A percentile compares a stretch with the other conserved stretches of the same genome.
These are phyloP conservation scores for Mus minutoides DNA, from an alignment of 2,797 vertebrate genomes.

Conservation along the genomic window DNA sequence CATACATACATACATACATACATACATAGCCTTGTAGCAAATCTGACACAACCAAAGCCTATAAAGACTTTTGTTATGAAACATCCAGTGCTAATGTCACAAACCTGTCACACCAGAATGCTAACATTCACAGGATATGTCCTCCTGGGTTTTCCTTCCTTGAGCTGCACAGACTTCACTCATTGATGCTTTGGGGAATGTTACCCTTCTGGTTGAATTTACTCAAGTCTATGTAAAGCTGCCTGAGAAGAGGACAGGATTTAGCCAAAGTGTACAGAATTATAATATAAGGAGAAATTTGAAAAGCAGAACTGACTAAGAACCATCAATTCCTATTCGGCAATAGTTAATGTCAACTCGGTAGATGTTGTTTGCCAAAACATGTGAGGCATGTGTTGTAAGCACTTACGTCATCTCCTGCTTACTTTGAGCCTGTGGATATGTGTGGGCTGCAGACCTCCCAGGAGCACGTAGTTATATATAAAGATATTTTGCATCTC, in stretches of 20 bases:
- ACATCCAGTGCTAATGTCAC: background rate
- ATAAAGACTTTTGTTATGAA: background rate
- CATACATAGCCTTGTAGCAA: background rate
- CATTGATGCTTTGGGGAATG: background rate
- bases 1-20: no score
- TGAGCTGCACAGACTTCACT: background rate
- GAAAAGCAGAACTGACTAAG: background rate
- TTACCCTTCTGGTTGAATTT: background rate
- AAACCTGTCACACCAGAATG: background rate
- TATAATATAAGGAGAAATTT: background rate
- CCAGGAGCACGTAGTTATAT: background rate
- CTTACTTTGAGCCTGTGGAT: background rate
- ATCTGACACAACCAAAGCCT: background rate
- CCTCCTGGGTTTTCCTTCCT: background rate
- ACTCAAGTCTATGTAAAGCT: background rate
- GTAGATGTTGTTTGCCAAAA: background rate
- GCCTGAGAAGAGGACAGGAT: background rate
- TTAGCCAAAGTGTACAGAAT: background rate
- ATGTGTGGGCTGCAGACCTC: background rate
- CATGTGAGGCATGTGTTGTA: background rate
- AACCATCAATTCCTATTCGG: background rate
- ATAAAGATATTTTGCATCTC: background rate
- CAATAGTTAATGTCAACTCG: background rate
- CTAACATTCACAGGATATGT: background rate
- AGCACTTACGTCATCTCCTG: background rate